Evolutionary conservation across 2,888 invertebrate genomes (phyloP).

Genomic region (Ichneumoninae sp.): DNA sequence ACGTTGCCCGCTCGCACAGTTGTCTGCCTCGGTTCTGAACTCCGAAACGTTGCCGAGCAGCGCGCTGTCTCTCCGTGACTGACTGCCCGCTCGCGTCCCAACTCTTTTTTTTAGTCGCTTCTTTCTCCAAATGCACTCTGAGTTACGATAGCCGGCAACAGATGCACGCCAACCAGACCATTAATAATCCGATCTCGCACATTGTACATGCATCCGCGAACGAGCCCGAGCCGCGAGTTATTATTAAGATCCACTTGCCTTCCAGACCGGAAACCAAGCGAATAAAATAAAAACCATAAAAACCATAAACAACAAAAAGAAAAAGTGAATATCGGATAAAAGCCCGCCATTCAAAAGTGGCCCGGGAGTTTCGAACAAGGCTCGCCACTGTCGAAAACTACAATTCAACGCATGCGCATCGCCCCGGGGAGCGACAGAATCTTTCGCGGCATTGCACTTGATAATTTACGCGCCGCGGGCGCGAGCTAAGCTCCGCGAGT

Average conservation of each 20-base stretch:
- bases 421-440: slow-evolving; percentile 2
- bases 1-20: background rate
- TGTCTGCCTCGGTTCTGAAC: background rate
- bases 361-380: slow-evolving; percentile 25
- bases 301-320: background rate
- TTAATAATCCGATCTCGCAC: slow-evolving; percentile 62
- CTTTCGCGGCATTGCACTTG: slow-evolving; percentile 50
- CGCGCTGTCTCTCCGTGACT: background rate
- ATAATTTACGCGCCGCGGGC: slow-evolving; percentile 47
- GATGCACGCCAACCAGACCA: slow-evolving; percentile 56
- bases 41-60: background rate
- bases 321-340: background rate
- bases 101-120: background rate
- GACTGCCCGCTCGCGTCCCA: slow-evolving; percentile 3
- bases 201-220: slow-evolving; percentile 48
- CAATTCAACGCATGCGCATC: slow-evolving; percentile 9
- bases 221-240: slow-evolving; percentile 12
- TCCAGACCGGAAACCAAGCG: slow-evolving; percentile 12
- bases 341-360: background rate
- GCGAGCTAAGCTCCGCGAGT: slow-evolving; percentile 7
- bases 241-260: slow-evolving; percentile 49
- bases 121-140: slow-evolving; percentile 38
- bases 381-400: slow-evolving; percentile 20
- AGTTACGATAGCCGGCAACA: slow-evolving; percentile 50
- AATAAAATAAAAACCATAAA: background rate